Evolutionary conservation across 1,140 invertebrate genomes (phyloP).

Genomic region (Dendroctonus ponderosae): DNA sequence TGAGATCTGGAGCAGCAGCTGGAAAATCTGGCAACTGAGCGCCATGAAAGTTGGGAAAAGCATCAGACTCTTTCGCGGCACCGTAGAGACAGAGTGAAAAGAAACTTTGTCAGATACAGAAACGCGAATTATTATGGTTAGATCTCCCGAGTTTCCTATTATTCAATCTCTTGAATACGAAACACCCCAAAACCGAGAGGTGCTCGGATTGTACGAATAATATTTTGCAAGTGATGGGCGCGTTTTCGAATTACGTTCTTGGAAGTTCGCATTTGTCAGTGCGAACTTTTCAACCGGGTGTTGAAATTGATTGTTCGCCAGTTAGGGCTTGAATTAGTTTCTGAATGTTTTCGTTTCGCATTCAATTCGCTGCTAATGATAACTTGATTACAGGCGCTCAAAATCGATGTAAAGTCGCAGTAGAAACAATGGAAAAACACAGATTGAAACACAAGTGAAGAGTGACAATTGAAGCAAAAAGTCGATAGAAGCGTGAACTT

Average conservation of each 20-base stretch:
- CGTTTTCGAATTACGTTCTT: conserved; percentile 19
- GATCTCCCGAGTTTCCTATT: conserved; percentile 25
- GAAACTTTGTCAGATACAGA: conserved; percentile 30
- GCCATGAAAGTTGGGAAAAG: too few relatives aligned
- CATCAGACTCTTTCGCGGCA: conserved; percentile 9
- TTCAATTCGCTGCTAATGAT: not conserved
- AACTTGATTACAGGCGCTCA: too few relatives aligned
- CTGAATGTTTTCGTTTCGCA: not conserved
- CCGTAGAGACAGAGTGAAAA: conserved; percentile 16
- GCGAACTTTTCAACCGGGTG: not conserved
- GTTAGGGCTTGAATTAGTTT: not conserved
- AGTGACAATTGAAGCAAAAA: too few relatives aligned
- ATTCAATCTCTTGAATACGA: conserved; percentile 24
- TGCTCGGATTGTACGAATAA: conserved; percentile 28
- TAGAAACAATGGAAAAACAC: too few relatives aligned
- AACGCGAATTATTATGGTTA: conserved; percentile 28
- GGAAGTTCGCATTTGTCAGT: conserved; percentile 9
- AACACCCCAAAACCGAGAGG: conserved; percentile 10
- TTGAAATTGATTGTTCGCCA: not conserved
- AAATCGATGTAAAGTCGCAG: too few relatives aligned
- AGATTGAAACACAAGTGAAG: too few relatives aligned
- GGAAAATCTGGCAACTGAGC: too few relatives aligned
- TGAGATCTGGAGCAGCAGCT: too few relatives aligned
- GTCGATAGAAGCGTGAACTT: too few relatives aligned
- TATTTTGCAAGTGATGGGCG: conserved; percentile 10